Conservation (phyloP, 1,140 invertebrate species). For the Aradophagus sp. region DNA sequence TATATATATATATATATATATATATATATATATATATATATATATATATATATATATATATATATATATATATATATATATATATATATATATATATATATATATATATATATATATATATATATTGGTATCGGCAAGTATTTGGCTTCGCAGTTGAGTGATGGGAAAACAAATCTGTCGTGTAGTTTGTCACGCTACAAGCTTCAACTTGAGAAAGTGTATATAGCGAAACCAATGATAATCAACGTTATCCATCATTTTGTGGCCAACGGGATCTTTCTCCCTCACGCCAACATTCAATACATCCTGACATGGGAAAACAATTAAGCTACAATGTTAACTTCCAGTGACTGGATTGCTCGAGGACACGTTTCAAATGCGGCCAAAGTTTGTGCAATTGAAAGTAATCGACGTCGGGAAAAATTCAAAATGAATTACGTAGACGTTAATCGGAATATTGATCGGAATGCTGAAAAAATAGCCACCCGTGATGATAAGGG, state of each 20-base stretch:
- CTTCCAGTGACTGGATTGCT: constrained; percentile 2
- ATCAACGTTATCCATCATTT: constrained; percentile 64
- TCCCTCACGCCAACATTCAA: constrained; percentile 32
- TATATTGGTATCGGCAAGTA: constrained; percentile 26
- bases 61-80: constrained; percentile 5
- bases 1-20: no score
- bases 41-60: constrained; percentile 4
- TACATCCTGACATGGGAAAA: constrained; percentile 50
- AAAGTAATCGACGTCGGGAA: no score
- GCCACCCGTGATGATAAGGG: no score
- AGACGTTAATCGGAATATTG: no score
- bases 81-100: no score
- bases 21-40: not conserved
- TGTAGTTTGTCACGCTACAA: constrained; percentile 59
- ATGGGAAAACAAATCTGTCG: constrained; percentile 46
- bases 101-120: no score
- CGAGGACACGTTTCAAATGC: no score
- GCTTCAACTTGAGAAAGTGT: constrained; percentile 58
- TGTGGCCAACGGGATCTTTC: constrained; percentile 30
- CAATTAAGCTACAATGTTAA: constrained; percentile 58
- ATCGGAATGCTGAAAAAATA: no score
- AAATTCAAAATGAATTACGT: no score
- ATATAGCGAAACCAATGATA: constrained; percentile 67
- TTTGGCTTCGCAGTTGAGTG: constrained; percentile 50
- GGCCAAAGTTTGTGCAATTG: no score